Base-by-base conservation (phyloP, 1,140 invertebrate genomes). In the Bombus haemorrhoidalis region DNA sequence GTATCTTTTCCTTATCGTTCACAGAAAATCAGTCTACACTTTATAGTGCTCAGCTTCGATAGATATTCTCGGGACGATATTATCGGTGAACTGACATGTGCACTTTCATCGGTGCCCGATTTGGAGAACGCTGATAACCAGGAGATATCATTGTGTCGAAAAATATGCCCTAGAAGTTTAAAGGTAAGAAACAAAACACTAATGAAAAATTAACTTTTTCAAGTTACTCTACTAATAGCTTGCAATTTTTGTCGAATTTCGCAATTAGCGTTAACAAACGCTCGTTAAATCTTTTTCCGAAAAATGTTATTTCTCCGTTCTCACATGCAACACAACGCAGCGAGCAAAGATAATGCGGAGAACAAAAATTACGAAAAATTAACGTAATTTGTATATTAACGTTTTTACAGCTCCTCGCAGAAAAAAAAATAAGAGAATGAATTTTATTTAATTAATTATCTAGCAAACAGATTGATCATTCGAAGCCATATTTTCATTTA, bases 61-160 rank as follows among this genome's bases (percentile, higher is more conserved):
- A 97, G 99, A 93, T 99, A 99, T 94, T 99, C 98, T 47, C 96
- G 99, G 34, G 99, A 99, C 93, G 98, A 99, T 92, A 98, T 99
- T 81, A 99, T 99, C 82, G 99, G 99, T 32, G 99, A 99, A 95
- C 98, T 99, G n/a, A 97, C 99, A 87, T 98, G 98, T 87, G 97
- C 97, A 28, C 94, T 99, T 83, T 97, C 97, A 39, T 96, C 96
- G 37, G 96, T 98, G 71, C 69, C 92, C 15, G 97, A 98, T 92
- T 95, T 98, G 71, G 97, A 97, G 13, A 96, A 97, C 81, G 97
- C 97, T 22, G 97, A 98, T 87, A 97, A 97, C 90, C 97, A 98
- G 92, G 97, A 97, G 28, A 95, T 97, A 83, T 96, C 97, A 9
- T 96, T 98, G 41, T 97, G 96, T 93, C 96, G 97, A 87, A 98